Conservation (phyloP, 2,113 vertebrate genomes). For the Pseudopipra pipra region DNA sequence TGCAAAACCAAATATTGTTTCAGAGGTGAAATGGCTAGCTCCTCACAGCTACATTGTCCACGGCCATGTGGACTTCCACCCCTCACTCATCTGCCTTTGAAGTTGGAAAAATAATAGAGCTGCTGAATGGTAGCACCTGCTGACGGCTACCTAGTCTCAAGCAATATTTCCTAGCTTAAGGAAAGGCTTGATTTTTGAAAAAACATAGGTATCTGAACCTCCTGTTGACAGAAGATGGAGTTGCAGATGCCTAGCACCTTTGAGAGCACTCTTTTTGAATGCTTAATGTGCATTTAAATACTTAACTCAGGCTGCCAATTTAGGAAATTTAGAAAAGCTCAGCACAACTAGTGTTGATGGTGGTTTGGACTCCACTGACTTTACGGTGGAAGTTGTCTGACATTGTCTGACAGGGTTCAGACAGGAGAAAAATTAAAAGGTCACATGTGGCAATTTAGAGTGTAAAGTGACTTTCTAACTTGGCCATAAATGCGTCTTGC, state of each 20-base stretch:
- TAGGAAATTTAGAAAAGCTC: not conserved
- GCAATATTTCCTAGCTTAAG: not conserved
- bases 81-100: not conserved
- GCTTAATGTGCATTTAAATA: not conserved
- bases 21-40: not conserved
- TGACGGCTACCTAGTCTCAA: not conserved
- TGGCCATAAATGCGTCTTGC: not conserved
- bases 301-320: not conserved
- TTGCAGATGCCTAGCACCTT: slow-evolving; percentile 5
- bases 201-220: not conserved
- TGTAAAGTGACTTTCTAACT: slow-evolving; percentile 6
- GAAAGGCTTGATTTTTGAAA: not conserved
- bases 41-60: not conserved
- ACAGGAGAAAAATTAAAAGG: not conserved
- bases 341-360: not conserved
- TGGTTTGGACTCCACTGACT: not conserved
- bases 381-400: not conserved
- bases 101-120: not conserved
- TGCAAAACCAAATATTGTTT: not conserved
- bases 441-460: not conserved
- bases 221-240: slow-evolving; percentile 39
- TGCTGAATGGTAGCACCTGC: slow-evolving; percentile 28
- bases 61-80: not conserved
- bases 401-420: not conserved
- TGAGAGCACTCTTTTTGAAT: not conserved